A percentile compares a stretch with the other conserved stretches of the same genome.
Evolutionary conservation across 1,140 invertebrate species (phyloP).

Genomic region (Luehdorfia chinensis): DNA sequence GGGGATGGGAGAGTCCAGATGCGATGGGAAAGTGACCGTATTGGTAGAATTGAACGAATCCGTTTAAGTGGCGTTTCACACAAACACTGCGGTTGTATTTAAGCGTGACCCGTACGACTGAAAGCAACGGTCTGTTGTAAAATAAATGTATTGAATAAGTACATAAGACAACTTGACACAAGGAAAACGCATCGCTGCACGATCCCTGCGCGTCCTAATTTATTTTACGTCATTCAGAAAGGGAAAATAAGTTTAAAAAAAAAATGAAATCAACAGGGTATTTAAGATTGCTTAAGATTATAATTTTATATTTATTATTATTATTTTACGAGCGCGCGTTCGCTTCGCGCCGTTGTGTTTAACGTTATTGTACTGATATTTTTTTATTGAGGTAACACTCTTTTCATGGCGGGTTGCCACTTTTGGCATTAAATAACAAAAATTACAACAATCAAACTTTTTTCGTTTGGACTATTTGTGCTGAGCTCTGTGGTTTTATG

Average conservation of each 20-base stretch:
- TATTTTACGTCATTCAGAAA: conserved; percentile 46
- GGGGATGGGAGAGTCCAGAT: too few species aligned
- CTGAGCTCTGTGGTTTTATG: too few species aligned
- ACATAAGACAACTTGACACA: too few species aligned
- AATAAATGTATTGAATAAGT: too few species aligned
- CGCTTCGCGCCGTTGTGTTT: conserved; percentile 35
- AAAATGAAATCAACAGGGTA: conserved; percentile 74
- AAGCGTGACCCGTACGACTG: too few species aligned
- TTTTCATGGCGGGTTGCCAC: neutral
- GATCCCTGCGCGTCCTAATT: conserved; percentile 31
- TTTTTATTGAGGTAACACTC: conserved; percentile 19
- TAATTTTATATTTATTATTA: conserved; percentile 73
- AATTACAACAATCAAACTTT: too few species aligned
- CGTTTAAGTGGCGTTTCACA: too few species aligned
- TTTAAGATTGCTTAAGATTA: conserved; percentile 75
- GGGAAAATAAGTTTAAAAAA: conserved; percentile 46
- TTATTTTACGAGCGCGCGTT: conserved; percentile 36
- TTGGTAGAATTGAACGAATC: too few species aligned
- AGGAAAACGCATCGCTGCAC: conserved; percentile 23
- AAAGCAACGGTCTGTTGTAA: too few species aligned
- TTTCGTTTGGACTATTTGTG: too few species aligned
- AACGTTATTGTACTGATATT: conserved; percentile 41
- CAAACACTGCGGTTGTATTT: too few species aligned
- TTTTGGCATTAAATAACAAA: neutral
- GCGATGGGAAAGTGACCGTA: too few species aligned